Evolutionary conservation across 2,797 vertebrate genomes (phyloP).

Genomic region (Danionella dracula): DNA sequence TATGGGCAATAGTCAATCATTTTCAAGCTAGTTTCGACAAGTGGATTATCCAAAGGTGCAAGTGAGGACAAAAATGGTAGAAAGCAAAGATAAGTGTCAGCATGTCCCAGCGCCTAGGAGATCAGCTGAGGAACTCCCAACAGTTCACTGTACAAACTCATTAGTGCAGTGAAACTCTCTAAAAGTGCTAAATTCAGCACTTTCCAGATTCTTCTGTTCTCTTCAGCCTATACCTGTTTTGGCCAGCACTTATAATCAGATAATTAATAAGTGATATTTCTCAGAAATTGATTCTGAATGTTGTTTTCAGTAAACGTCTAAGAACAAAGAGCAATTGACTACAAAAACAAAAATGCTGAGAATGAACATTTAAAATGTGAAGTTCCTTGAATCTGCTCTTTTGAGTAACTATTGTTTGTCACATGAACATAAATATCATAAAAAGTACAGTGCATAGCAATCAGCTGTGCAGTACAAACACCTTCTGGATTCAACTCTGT

Average conservation of each 20-base stretch:
- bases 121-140: constrained; percentile 37
- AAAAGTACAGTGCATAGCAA: no score
- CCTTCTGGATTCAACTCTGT: no score
- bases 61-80: constrained; percentile 35
- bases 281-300: no score
- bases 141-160: constrained; percentile 50
- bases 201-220: constrained; percentile 38
- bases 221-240: constrained; percentile 25
- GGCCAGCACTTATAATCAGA: not conserved
- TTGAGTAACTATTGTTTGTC: no score
- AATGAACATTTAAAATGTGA: no score
- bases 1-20: constrained; percentile 1
- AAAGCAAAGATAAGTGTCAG: constrained; percentile 56
- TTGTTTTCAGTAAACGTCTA: no score
- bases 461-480: no score
- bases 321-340: no score
- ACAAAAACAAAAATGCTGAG: no score
- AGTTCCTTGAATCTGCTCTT: no score
- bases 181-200: constrained; percentile 47
- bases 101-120: constrained; percentile 56
- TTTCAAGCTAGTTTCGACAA: not conserved
- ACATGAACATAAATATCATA: no score
- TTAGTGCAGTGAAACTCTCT: constrained; percentile 60
- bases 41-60: constrained; percentile 13
- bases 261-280: no score